Evolutionary conservation across 2,888 invertebrate species (phyloP).

Genomic region (Unio pictorum): DNA sequence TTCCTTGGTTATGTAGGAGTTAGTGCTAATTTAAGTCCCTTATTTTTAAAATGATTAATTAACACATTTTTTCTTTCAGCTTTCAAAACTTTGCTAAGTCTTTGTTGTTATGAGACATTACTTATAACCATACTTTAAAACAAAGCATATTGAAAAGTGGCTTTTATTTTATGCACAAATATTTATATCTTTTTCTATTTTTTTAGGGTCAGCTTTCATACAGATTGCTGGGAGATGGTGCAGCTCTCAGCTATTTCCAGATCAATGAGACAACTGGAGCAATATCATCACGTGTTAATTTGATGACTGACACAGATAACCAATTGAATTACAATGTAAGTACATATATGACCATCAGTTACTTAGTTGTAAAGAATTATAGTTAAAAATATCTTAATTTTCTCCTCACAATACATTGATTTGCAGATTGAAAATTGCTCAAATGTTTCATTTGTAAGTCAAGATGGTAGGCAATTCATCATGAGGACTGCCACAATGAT

Average conservation of each 20-base stretch:
- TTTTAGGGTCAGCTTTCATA: slow-evolving; percentile 28
- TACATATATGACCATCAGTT: slow-evolving; percentile 1
- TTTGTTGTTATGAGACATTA: too few relatives aligned
- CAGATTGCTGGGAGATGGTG: slow-evolving; percentile 28
- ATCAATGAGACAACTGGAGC: slow-evolving; percentile 31
- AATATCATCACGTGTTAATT: slow-evolving; percentile 30
- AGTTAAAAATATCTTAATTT: background rate
- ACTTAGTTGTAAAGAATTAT: background rate
- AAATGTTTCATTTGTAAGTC: too few relatives aligned
- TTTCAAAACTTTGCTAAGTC: too few relatives aligned
- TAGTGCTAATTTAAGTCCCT: too few relatives aligned
- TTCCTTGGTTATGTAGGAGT: too few relatives aligned
- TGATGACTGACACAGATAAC: slow-evolving; percentile 27
- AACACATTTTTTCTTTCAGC: too few relatives aligned
- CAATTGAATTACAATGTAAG: slow-evolving; percentile 42
- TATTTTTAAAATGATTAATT: too few relatives aligned
- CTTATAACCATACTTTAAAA: too few relatives aligned
- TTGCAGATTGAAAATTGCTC: background rate
- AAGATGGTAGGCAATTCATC: too few relatives aligned
- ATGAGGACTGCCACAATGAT: too few relatives aligned
- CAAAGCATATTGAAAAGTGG: background rate
- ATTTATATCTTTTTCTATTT: background rate
- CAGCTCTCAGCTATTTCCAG: slow-evolving; percentile 32
- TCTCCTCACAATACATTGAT: background rate
- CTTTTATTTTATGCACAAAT: background rate